Conservation (phyloP, 1,140 invertebrate genomes). For the Theocolax elegans region DNA sequence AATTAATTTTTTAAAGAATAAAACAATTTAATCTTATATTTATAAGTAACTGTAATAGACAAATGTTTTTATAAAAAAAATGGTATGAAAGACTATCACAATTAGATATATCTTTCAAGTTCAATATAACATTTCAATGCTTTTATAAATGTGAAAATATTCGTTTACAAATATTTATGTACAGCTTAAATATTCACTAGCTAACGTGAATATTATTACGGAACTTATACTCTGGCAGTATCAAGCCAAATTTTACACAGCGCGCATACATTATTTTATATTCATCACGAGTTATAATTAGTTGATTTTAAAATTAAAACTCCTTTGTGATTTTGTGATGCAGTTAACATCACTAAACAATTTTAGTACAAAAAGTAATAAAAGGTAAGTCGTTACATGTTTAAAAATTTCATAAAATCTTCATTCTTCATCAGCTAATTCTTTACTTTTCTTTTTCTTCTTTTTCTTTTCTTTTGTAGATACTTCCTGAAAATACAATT, state of each 20-base stretch:
- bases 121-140: constrained; percentile 34
- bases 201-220: constrained; percentile 19
- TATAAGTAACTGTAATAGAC: constrained; percentile 18
- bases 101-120: constrained; percentile 9
- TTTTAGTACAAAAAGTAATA: constrained; percentile 29
- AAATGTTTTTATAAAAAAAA: constrained; percentile 27
- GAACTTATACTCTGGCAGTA: constrained; percentile 36
- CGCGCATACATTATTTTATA: constrained; percentile 23
- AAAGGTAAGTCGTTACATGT: constrained; percentile 9
- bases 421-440: constrained; percentile 55
- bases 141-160: constrained; percentile 36
- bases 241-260: constrained; percentile 11
- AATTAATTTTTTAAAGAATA: constrained; percentile 28
- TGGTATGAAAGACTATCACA: neutral
- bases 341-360: constrained; percentile 15
- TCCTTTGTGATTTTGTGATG: constrained; percentile 17
- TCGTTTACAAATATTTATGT: constrained; percentile 41
- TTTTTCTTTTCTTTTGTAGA: constrained; percentile 75
- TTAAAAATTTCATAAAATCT: constrained; percentile 7
- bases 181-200: constrained; percentile 36
- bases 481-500: constrained; percentile 49
- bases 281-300: neutral
- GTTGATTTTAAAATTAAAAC: constrained; percentile 20
- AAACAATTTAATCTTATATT: constrained; percentile 32
- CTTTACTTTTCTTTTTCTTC: constrained; percentile 77